Conservation (phyloP, 2,113 vertebrate genomes). For the Lamprologus ornatipinnis region DNA sequence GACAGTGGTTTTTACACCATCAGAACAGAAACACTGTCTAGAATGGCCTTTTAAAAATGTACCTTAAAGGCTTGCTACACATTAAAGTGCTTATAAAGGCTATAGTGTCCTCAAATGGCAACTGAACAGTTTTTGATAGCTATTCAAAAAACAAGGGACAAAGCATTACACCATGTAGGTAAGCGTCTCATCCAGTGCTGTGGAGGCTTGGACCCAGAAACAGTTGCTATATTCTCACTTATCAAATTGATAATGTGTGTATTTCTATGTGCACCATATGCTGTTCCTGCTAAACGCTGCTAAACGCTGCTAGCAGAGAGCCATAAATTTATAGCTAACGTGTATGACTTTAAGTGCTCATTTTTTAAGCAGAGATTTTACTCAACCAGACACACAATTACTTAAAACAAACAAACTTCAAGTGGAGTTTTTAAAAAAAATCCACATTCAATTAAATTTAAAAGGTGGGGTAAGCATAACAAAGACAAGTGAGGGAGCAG, state of each 20-base stretch:
- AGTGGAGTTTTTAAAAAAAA: background rate
- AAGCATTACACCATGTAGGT: background rate
- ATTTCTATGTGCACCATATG: background rate
- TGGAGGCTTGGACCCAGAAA: background rate
- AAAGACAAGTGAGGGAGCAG: background rate
- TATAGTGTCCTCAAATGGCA: background rate
- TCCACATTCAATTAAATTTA: background rate
- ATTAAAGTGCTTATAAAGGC: background rate
- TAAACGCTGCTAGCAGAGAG: background rate
- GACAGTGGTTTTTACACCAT: background rate
- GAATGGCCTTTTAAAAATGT: background rate
- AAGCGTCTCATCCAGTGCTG: rapidly evolving
- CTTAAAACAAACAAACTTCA: background rate
- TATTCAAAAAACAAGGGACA: background rate
- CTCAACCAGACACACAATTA: background rate
- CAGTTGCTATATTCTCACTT: background rate
- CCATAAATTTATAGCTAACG: background rate
- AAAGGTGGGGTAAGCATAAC: background rate
- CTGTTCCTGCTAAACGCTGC: background rate
- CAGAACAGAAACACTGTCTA: background rate
- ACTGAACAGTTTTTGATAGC: background rate
- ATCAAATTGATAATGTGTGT: background rate
- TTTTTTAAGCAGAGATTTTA: background rate
- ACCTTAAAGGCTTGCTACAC: background rate
- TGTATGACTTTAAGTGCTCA: background rate